Evolutionary conservation across 2,113 vertebrate species (phyloP), one percentile per base, ranked within the genome.

Genomic region (Dipodomys stephensi): DNA sequence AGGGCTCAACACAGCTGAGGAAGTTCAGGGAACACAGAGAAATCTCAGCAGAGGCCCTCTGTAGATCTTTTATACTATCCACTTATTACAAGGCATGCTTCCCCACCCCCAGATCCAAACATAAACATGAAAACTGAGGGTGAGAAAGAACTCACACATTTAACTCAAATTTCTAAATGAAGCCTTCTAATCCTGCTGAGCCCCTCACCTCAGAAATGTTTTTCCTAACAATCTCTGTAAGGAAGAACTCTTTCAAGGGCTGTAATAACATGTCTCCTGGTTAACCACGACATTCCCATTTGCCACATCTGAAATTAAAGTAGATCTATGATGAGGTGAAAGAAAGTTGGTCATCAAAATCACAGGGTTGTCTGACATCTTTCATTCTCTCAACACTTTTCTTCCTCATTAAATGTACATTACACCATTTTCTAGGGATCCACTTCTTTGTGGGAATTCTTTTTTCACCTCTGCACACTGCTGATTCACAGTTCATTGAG

Each of bases 81-180:
- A 18, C 81, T 84, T 30, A 16, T 57, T 49, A 3, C 30, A 35
- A 69, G 71, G 64, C 60, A 72, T 18, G 6, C 72, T 60, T 82
- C 7, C 57, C 53, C 4, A 16, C 18, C n/a, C 53, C 22, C 18
- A n/a, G 0, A 18, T 2, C 35, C 60, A 76, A 69, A 60, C 1
- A 35, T 39, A 25, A 71, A 46, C 4, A 72, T 30, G 19, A 80
- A 89, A 89, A 90, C 25, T 23, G 2, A 16, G 46, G 30, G 74
- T 64, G 57, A 83, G 53, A 74, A 79, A 46, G 3, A 83, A 73
- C 12, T 87, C n/a, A 35, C n/a, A 18, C 2, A 65, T 71, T 35
- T 79, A 44, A 57, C 62, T 88, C 87, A 69, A 35, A 81, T 67
- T 67, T 96, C 73, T 62, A 95, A 88, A 57, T 39, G 64, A 71